Evolutionary conservation across 1,140 invertebrate species (phyloP), one percentile per base, ranked within the genome.

Genomic region (Drosophila miranda): DNA sequence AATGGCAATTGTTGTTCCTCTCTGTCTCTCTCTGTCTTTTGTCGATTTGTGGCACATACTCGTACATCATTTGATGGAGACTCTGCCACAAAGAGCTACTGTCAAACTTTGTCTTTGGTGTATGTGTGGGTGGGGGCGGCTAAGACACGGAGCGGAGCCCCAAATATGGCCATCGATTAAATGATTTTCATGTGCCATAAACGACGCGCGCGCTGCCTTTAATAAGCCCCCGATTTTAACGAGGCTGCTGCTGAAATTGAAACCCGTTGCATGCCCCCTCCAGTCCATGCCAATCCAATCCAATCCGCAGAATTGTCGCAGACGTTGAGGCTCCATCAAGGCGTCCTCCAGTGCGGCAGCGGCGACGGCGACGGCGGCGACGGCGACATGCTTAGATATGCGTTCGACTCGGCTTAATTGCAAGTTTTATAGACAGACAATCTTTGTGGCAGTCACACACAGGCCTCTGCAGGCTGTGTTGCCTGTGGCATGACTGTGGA

Each of bases 151-250:
- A 6, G 67, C 76, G 19, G 19, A 49, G 68, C 62, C 52, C 78
- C 78, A 78, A 82, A 84, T 81, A 86, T 86, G 81, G 81, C 68
- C 81, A 80, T 70, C 80, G 80, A 84, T 84, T 84, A 84, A 84
- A 86, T 81, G 77, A 86, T 84, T 84, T 84, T 84, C 81, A 84
- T 84, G 81, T 81, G 81, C 81, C 81, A 84, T 84, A 84, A 84
- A 84, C 81, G 81, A 86, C 74, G 81, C 78, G 81, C 71, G 81
- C 71, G 71, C 4, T 13, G 34, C 81, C 81, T 84, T 86, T 84
- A 84, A 84, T 84, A 84, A 84, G 77, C 77, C 34, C 8, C 69
- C 68, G 57, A 50, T 55, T 86, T 86, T 84, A 84, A 84, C 81
- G 77, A 84, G 34, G 81, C 81, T 84, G 19, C 19, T 19, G 19